Conservation (phyloP, 2,888 invertebrate species). For the Synanthedon myopaeformis region DNA sequence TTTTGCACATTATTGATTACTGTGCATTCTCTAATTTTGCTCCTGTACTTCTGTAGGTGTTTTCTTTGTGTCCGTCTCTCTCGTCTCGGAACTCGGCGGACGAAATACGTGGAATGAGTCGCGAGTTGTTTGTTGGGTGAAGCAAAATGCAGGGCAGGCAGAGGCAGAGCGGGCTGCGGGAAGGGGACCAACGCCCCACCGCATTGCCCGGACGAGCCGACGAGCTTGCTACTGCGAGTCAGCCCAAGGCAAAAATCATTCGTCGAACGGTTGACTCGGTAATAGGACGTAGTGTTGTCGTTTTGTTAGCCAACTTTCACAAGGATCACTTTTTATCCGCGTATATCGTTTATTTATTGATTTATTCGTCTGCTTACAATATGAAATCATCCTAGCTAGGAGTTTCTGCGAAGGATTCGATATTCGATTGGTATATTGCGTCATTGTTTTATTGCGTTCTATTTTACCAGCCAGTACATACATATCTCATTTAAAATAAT, state of each 20-base stretch:
- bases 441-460: no score
- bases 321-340: no score
- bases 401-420: no score
- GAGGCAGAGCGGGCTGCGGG: constrained; percentile 5
- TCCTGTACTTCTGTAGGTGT: constrained; percentile 16
- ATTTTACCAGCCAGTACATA: no score
- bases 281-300: constrained; percentile 5
- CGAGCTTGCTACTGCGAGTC: constrained; percentile 5
- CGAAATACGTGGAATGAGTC: constrained; percentile 18
- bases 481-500: no score
- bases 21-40: constrained; percentile 13
- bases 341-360: no score
- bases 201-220: constrained; percentile 17
- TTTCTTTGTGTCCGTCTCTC: constrained; percentile 28
- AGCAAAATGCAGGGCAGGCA: neutral
- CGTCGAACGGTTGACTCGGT: constrained; percentile 19
- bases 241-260: constrained; percentile 20
- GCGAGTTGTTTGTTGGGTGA: neutral
- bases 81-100: constrained; percentile 34
- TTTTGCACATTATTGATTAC: constrained; percentile 25
- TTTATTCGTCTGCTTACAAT: no score
- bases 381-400: no score
- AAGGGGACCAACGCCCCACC: constrained; percentile 38
- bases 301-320: no score
- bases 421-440: no score